Percentiles rank a stretch among this genome's conserved stretches.
These are phyloP conservation scores for Euura saliciscinereae DNA, from an alignment of 1,140 invertebrate genomes.

Conservation along the genomic window DNA sequence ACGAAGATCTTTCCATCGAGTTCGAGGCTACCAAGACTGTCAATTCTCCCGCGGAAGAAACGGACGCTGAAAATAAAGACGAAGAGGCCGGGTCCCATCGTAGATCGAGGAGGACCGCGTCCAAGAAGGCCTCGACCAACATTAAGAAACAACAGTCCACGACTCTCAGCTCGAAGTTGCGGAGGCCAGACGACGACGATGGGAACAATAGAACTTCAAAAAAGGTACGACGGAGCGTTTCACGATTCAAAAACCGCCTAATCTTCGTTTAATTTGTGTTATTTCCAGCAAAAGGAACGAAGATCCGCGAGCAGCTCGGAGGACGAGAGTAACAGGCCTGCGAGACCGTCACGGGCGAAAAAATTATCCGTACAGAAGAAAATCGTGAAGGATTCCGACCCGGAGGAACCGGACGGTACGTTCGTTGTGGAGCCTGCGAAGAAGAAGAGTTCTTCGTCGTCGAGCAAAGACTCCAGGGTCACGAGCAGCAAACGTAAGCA, in stretches of 20 bases:
- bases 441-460: not conserved
- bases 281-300: too few relatives aligned
- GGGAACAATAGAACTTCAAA: not conserved
- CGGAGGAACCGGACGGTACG: not conserved
- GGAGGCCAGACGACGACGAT: slow-evolving; percentile 26
- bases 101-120: slow-evolving; percentile 39
- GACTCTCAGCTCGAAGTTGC: slow-evolving; percentile 27
- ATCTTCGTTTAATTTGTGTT: too few relatives aligned
- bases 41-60: slow-evolving; percentile 1
- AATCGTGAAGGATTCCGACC: not conserved
- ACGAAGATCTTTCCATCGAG: slow-evolving; percentile 39
- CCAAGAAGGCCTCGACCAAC: slow-evolving; percentile 38
- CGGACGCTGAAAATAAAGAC: slow-evolving; percentile 8
- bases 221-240: too few relatives aligned
- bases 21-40: not conserved
- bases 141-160: slow-evolving; percentile 44
- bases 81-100: slow-evolving; percentile 11
- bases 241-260: too few relatives aligned
- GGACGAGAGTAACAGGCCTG: not conserved
- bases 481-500: not conserved
- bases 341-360: not conserved
- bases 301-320: not conserved
- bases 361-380: not conserved
- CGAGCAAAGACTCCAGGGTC: not conserved
- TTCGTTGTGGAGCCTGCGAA: not conserved